Evolutionary conservation across 2,888 invertebrate species (phyloP), one percentile per base, ranked within the genome.

Genomic region (Drosophila demipolita): DNA sequence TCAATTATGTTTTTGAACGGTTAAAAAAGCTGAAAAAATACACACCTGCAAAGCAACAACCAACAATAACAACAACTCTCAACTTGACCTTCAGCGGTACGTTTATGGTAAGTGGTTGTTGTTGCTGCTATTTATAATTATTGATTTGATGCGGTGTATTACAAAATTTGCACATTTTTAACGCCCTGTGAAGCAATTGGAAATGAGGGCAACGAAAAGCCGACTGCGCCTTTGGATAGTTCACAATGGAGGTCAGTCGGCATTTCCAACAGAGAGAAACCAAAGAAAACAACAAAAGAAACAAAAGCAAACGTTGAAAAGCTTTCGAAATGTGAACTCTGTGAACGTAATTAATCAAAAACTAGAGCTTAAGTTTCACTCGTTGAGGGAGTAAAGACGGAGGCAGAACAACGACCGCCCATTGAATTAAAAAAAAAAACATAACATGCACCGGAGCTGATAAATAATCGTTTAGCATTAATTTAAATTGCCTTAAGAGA

Each of bases 381-480:
- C 55, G 58, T 26, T 23, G 11, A n/a, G 17, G 32, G 50, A 29
- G n/a, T 0, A 0, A 20, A 33, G 20, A 9, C 33, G 15, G 35
- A 32, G 35, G 32, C 62, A 66, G 62, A 80, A 78, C 74, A 79
- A 57, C 54, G 62, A 53, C 38, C 66, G 54, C n/a, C 63, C 70
- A 66, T 78, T 78, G 78, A 73, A 50, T 23, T 15, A 20, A 23
- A 29, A 40, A 32, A 55, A n/a, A 17, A 9, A 12, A 45, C 7
- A 45, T 8, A 45, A 45, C 45, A 20, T 4, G 12, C 38, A 26
- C n/a, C n/a, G 11, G 59, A 79, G 74, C 69, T 75, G 81, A 89
- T 83, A 85, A 80, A 80, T 84, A 89, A 89, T 87, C 89, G 77
- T 84, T 87, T 76, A 85, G 77, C 80, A 86, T 86, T 86, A 80